Percentiles rank a stretch among this genome's conserved stretches.
These are phyloP conservation scores for Buceros bicornis DNA, from an alignment of 2,797 vertebrate species.

Conservation along the genomic window DNA sequence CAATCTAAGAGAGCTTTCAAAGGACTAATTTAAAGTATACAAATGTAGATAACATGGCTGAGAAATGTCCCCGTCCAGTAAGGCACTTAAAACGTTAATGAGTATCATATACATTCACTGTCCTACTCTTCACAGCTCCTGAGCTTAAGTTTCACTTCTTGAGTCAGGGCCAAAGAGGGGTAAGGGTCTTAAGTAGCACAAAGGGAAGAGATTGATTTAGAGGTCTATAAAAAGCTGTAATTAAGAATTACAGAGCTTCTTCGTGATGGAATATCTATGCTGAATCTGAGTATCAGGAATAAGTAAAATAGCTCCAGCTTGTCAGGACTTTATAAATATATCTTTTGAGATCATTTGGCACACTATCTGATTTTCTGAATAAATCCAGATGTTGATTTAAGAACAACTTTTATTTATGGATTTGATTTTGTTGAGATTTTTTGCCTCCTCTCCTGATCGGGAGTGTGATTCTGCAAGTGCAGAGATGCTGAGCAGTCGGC, in stretches of 20 bases:
- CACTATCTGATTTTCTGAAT: neutral
- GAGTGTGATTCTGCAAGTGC: neutral
- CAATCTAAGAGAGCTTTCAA: neutral
- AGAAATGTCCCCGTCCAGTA: neutral
- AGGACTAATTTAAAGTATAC: neutral
- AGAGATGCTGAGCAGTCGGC: neutral
- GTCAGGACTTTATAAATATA: slow-evolving; percentile 3
- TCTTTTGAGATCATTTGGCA: slow-evolving; percentile 22
- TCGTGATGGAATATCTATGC: neutral
- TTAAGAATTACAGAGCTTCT: slow-evolving; percentile 13
- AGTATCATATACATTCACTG: neutral
- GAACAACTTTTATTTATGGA: slow-evolving; percentile 28
- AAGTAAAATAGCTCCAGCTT: slow-evolving; percentile 29
- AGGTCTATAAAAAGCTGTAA: neutral
- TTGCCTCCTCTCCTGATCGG: neutral
- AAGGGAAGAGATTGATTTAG: slow-evolving; percentile 12
- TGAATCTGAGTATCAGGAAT: slow-evolving; percentile 31
- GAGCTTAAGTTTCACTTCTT: neutral
- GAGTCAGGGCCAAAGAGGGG: neutral
- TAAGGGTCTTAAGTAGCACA: neutral
- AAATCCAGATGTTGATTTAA: slow-evolving; percentile 55
- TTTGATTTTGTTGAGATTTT: slow-evolving; percentile 25
- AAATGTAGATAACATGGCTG: neutral
- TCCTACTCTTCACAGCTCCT: neutral
- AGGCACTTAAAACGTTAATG: neutral